Percentiles rank a stretch among this genome's conserved stretches.
phyloP scores from a whole-genome alignment of 1,140 invertebrate genomes.

The Ips nitidus region DNA sequence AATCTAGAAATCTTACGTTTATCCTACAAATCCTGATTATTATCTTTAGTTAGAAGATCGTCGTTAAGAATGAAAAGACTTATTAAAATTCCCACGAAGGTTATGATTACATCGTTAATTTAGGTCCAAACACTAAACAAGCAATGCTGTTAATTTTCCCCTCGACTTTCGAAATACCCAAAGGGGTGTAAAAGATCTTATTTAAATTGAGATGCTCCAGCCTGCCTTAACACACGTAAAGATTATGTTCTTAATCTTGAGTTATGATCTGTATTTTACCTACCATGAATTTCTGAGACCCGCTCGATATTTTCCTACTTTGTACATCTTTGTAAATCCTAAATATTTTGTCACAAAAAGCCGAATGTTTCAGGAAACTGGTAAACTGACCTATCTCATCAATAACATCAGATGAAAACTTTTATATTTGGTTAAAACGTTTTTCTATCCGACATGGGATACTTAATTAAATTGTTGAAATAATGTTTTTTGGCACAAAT shows the following conservation, averaged over 20 bases:
- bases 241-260: constrained; percentile 26
- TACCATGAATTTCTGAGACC: constrained; percentile 11
- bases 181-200: constrained; percentile 13
- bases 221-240: constrained; percentile 17
- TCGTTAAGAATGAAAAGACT: neutral
- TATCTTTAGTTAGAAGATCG: constrained; percentile 6
- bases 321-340: constrained; percentile 3
- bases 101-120: neutral
- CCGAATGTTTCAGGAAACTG: too few relatives aligned
- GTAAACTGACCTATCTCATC: too few relatives aligned
- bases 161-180: constrained; percentile 12
- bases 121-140: constrained; percentile 5
- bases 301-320: constrained; percentile 4
- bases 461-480: too few relatives aligned
- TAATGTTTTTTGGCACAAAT: too few relatives aligned
- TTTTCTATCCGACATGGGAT: too few relatives aligned
- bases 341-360: too few relatives aligned
- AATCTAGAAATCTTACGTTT: too few relatives aligned
- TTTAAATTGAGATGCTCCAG: constrained; percentile 14
- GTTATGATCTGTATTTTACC: constrained; percentile 22
- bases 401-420: too few relatives aligned
- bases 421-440: too few relatives aligned
- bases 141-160: constrained; percentile 13
- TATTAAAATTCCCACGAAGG: neutral
- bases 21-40: neutral